Evolutionary conservation across 2,888 invertebrate species (phyloP).

Genomic region (Eueremaeus valkanovi): DNA sequence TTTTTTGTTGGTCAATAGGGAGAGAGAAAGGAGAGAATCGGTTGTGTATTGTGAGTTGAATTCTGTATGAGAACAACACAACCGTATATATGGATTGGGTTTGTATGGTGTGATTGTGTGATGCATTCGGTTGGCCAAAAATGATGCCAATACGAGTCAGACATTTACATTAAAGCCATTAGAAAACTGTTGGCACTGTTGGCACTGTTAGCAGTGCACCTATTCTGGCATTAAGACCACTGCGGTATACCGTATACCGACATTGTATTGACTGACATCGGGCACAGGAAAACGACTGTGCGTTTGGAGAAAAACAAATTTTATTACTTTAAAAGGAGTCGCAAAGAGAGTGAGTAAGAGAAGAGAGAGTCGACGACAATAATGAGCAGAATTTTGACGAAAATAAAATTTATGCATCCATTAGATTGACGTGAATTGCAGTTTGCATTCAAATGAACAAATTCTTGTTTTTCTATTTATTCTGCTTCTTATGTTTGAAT

Average conservation of each 20-base stretch:
- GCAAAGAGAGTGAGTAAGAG: too few relatives aligned
- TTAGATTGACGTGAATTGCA: too few relatives aligned
- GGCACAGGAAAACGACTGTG: too few relatives aligned
- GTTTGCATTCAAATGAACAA: too few relatives aligned
- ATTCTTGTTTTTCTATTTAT: too few relatives aligned
- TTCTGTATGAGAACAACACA: not conserved
- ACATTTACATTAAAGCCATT: conserved; percentile 13
- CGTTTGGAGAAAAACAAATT: not conserved
- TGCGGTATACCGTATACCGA: not conserved
- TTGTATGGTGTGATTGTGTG: not conserved
- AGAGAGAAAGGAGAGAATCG: not conserved
- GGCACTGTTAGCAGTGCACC: too few relatives aligned
- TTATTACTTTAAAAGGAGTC: not conserved
- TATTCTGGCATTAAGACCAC: conserved; percentile 9
- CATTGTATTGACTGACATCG: too few relatives aligned
- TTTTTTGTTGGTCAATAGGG: conserved; percentile 2
- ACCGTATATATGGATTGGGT: conserved; percentile 7
- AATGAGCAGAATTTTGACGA: too few relatives aligned
- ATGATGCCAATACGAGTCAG: conserved; percentile 12
- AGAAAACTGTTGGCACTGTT: conserved; percentile 6
- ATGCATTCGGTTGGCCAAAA: conserved; percentile 1
- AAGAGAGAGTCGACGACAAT: too few relatives aligned
- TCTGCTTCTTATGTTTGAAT: too few relatives aligned
- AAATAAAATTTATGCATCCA: too few relatives aligned
- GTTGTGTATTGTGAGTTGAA: not conserved